Evolutionary conservation across 2,797 vertebrate genomes (phyloP).

Genomic region (Synanceia verrucosa): DNA sequence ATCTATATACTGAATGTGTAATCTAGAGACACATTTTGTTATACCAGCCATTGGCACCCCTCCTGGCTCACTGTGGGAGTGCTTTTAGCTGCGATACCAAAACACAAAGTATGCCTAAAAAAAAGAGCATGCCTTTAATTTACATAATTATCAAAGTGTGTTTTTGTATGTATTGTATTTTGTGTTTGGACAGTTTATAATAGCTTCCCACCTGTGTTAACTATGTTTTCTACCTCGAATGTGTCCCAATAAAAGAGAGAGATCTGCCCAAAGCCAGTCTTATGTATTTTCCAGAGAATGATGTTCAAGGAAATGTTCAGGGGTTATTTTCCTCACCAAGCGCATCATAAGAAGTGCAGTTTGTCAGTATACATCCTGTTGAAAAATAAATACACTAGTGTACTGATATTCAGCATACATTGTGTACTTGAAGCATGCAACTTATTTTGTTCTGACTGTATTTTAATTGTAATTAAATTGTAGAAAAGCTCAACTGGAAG

Average conservation of each 20-base stretch:
- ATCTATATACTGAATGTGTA: not conserved
- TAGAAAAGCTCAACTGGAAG: too few species aligned
- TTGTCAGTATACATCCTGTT: too few species aligned
- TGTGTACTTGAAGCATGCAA: too few species aligned
- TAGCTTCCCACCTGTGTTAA: constrained; percentile 24
- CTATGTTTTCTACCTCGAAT: constrained; percentile 29
- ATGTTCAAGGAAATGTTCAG: not conserved
- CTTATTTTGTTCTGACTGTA: too few species aligned
- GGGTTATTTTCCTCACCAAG: too few species aligned
- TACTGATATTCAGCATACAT: too few species aligned
- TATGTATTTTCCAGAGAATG: not conserved
- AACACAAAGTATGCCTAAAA: too few species aligned
- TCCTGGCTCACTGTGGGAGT: not conserved
- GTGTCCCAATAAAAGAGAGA: constrained; percentile 25
- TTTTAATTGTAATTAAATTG: too few species aligned
- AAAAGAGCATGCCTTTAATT: not conserved
- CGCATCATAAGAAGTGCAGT: too few species aligned
- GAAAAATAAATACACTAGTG: too few species aligned
- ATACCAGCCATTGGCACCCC: not conserved
- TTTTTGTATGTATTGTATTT: constrained; percentile 20
- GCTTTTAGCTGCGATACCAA: not conserved
- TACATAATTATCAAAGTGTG: not conserved
- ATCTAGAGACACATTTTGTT: not conserved
- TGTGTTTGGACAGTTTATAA: constrained; percentile 22
- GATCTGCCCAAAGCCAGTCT: not conserved